phyloP scores from a whole-genome alignment of 2,113 vertebrate genomes.

The Vulpes ferrilata region DNA sequence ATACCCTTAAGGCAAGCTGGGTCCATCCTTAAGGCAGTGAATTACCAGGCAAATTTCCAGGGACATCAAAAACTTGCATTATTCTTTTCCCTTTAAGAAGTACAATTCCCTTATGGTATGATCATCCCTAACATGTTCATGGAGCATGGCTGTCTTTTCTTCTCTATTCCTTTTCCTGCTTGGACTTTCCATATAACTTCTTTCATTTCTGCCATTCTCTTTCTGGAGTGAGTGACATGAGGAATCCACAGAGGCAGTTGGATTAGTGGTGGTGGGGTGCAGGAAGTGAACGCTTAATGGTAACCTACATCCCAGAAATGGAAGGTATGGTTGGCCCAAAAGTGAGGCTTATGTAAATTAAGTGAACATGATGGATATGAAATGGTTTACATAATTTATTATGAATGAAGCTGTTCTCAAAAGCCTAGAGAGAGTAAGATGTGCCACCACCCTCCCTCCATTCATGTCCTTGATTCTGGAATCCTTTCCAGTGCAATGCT shows the following conservation, averaged over 20 bases:
- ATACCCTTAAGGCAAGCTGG: not conserved
- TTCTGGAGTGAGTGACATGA: not conserved
- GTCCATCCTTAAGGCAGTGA: not conserved
- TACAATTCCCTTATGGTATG: not conserved
- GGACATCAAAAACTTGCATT: not conserved
- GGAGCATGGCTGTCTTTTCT: not conserved
- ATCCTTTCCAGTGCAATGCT: not conserved
- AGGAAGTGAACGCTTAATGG: not conserved
- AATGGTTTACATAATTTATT: not conserved
- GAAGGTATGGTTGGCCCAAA: not conserved
- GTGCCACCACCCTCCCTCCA: too few species aligned
- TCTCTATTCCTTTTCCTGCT: not conserved
- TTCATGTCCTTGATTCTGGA: not conserved
- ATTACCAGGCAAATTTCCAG: not conserved
- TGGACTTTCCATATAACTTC: not conserved
- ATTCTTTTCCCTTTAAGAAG: not conserved
- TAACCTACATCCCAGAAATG: not conserved
- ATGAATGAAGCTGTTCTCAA: not conserved
- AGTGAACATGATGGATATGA: not conserved
- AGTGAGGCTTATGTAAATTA: not conserved
- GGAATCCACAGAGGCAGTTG: not conserved
- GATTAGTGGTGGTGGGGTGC: not conserved
- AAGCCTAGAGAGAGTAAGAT: not conserved
- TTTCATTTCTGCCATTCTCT: not conserved
- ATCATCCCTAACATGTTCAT: not conserved